These are phyloP conservation scores for Orthosia gracilis DNA, from an alignment of 2,888 invertebrate species.

Conservation along the genomic window DNA sequence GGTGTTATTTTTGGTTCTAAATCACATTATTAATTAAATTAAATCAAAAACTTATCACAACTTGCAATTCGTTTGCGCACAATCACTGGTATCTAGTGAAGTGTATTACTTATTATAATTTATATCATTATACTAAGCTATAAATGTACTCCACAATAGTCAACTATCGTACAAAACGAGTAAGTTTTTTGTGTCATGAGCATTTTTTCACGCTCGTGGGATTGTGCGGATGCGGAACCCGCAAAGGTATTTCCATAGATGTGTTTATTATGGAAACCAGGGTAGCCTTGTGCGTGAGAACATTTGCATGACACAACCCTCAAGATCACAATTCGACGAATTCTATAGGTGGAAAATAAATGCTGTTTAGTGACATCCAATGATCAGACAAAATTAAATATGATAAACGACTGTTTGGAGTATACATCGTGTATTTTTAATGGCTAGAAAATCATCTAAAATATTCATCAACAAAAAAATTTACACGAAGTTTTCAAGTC, in stretches of 20 bases:
- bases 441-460: background rate
- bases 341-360: background rate
- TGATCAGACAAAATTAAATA: too few species aligned
- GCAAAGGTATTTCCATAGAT: background rate
- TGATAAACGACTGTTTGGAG: too few species aligned
- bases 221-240: background rate
- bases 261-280: too few species aligned
- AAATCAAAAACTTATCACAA: slow-evolving; percentile 54
- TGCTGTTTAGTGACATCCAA: background rate
- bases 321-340: background rate
- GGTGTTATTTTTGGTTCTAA: slow-evolving; percentile 60
- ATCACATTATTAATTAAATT: slow-evolving; percentile 53
- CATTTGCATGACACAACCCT: too few species aligned
- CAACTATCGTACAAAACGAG: background rate
- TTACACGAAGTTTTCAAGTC: background rate
- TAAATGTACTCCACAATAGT: slow-evolving; percentile 20
- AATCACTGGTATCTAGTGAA: slow-evolving; percentile 14
- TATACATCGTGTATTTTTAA: slow-evolving; percentile 6
- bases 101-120: slow-evolving; percentile 9
- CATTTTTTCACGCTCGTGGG: background rate
- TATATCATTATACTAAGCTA: slow-evolving; percentile 9
- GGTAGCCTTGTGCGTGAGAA: too few species aligned
- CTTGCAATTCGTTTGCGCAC: slow-evolving; percentile 35
- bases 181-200: too few species aligned
- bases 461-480: background rate